A percentile compares a stretch with the other conserved stretches of the same genome.
phyloP scores from a whole-genome alignment of 2,113 vertebrate species.

The Gopherus flavomarginatus region DNA sequence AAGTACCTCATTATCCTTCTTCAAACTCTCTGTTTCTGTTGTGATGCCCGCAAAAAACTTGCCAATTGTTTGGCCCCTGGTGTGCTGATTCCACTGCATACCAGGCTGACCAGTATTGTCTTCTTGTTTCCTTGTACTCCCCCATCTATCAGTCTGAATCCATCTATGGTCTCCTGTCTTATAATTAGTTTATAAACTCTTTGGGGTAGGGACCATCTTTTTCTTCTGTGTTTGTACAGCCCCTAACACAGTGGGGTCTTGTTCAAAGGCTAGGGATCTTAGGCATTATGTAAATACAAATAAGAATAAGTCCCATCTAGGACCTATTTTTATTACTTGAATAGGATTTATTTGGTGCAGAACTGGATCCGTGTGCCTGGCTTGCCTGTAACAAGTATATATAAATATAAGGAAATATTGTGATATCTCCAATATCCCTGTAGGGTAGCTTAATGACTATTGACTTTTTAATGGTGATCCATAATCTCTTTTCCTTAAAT shows the following conservation, averaged over 20 bases:
- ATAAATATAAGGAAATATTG: neutral
- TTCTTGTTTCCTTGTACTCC: neutral
- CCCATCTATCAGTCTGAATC: constrained; percentile 11
- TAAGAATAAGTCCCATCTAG: neutral
- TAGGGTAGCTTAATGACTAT: neutral
- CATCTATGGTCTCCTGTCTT: constrained; percentile 21
- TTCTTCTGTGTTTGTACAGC: neutral
- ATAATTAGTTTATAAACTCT: constrained; percentile 11
- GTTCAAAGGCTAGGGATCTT: neutral
- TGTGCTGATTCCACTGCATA: neutral
- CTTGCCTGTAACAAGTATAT: neutral
- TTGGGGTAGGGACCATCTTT: neutral
- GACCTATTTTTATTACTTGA: neutral
- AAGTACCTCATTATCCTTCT: neutral
- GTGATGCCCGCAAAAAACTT: neutral
- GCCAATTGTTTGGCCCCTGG: neutral
- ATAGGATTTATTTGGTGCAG: neutral
- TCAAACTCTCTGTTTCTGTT: neutral
- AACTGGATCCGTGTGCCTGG: neutral
- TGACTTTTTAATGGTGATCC: neutral
- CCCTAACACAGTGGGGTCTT: neutral
- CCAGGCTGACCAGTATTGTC: neutral
- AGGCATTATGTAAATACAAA: neutral
- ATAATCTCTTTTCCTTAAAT: neutral
- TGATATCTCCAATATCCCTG: neutral